Conservation (phyloP, 2,797 vertebrate species). For the Carapus acus region DNA sequence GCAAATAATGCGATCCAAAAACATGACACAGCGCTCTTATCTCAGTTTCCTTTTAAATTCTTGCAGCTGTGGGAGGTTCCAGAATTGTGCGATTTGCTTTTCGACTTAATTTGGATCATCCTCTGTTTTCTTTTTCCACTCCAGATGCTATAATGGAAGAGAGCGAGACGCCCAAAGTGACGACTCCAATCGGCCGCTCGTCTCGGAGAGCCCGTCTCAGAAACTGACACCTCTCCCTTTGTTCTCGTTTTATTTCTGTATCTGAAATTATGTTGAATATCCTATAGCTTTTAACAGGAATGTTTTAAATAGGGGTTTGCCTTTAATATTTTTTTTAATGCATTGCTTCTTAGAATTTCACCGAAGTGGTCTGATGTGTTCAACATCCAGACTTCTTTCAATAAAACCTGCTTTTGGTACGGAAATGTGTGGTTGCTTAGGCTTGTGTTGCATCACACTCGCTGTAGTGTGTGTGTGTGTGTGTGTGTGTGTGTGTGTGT, state of each 20-base stretch:
- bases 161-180: slow-evolving; percentile 87
- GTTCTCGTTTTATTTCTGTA: slow-evolving; percentile 12
- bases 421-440: background rate
- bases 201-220: slow-evolving; percentile 73
- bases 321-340: slow-evolving; percentile 11
- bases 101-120: too few relatives aligned
- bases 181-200: slow-evolving; percentile 83
- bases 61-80: too few relatives aligned
- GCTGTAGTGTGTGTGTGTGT: slow-evolving; percentile 3
- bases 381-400: slow-evolving; percentile 17
- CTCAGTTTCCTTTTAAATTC: too few relatives aligned
- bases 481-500: too few relatives aligned
- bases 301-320: slow-evolving; percentile 2
- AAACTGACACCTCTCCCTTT: slow-evolving; percentile 53
- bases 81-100: too few relatives aligned
- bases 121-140: slow-evolving; percentile 30
- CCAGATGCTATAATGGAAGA: slow-evolving; percentile 79
- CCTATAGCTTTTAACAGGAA: slow-evolving; percentile 1
- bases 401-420: slow-evolving; percentile 52
- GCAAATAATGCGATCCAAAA: too few relatives aligned
- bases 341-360: slow-evolving; percentile 3
- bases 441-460: slow-evolving; percentile 31
- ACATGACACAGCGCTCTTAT: too few relatives aligned
- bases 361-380: background rate
- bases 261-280: background rate